These are phyloP conservation scores for Phymastichus coffea DNA, from an alignment of 1,140 invertebrate genomes.

Conservation along the genomic window DNA sequence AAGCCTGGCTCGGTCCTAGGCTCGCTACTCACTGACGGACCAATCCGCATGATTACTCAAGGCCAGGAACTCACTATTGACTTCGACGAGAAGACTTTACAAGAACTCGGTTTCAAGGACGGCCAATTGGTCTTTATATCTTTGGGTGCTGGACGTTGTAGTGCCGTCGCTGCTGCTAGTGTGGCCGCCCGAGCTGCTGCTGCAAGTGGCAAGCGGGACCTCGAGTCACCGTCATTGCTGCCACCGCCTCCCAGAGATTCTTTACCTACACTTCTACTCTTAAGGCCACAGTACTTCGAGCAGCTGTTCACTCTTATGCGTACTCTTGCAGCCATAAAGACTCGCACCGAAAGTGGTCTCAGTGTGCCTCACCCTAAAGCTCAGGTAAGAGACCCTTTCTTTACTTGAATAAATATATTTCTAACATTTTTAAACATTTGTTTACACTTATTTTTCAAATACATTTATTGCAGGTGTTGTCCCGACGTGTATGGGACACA, in stretches of 20 bases:
- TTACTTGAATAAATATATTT: neutral
- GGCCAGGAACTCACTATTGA: constrained; percentile 92
- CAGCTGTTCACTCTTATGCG: constrained; percentile 88
- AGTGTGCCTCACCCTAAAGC: constrained; percentile 86
- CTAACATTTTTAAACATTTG: neutral
- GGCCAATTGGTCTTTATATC: constrained; percentile 87
- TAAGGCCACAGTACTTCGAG: constrained; percentile 85
- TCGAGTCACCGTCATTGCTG: constrained; percentile 74
- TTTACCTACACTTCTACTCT: constrained; percentile 79
- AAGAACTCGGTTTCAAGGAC: constrained; percentile 91
- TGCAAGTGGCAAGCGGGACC: constrained; percentile 70
- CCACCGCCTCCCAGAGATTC: constrained; percentile 79
- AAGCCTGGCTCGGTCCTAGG: constrained; percentile 56
- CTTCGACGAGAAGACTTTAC: constrained; percentile 86
- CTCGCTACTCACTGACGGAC: constrained; percentile 73
- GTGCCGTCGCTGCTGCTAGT: constrained; percentile 57
- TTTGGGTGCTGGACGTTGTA: constrained; percentile 74
- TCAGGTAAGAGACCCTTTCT: constrained; percentile 36
- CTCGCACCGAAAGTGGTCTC: constrained; percentile 69
- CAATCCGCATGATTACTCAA: constrained; percentile 88
- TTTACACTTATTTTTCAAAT: neutral
- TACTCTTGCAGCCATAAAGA: constrained; percentile 81
- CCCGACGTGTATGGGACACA: constrained; percentile 90
- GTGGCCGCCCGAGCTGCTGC: no score
- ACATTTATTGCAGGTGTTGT: constrained; percentile 65